A percentile compares a stretch with the other conserved stretches of the same genome.
Conservation (phyloP, 2,797 vertebrate species). For the Threskiornis aethiopicus region DNA sequence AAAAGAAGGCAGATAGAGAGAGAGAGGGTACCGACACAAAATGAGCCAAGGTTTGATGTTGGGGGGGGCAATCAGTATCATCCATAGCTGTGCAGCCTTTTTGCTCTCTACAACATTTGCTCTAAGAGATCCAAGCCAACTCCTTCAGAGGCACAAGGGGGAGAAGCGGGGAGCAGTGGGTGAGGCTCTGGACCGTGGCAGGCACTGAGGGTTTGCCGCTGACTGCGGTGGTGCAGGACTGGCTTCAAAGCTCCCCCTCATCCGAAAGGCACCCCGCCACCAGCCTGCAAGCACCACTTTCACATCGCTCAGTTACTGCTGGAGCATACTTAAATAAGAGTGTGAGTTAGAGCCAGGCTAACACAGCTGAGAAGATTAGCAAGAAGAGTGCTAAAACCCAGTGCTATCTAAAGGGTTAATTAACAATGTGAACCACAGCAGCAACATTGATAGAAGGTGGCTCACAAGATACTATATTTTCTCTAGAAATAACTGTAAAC, state of each 20-base stretch:
- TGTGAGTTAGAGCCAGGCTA: not conserved
- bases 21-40: not conserved
- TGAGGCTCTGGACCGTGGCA: fast-evolving
- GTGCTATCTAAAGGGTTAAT: not conserved
- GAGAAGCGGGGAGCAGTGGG: fast-evolving
- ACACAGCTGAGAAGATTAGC: not conserved
- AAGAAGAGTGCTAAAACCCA: not conserved
- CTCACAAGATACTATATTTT: not conserved
- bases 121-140: not conserved
- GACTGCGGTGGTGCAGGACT: not conserved
- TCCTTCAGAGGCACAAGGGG: not conserved
- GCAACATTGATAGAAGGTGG: not conserved
- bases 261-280: fast-evolving
- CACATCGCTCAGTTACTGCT: not conserved
- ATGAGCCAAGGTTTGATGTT: not conserved
- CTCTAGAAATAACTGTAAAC: not conserved
- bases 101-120: not conserved
- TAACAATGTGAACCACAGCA: not conserved
- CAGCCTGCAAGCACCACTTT: not conserved
- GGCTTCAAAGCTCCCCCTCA: not conserved
- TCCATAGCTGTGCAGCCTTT: not conserved
- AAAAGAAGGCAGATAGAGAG: not conserved
- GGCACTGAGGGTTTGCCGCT: not conserved
- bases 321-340: not conserved
- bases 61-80: not conserved